phyloP scores from a whole-genome alignment of 2,888 invertebrate genomes.

The Cryptocephalus moraei region DNA sequence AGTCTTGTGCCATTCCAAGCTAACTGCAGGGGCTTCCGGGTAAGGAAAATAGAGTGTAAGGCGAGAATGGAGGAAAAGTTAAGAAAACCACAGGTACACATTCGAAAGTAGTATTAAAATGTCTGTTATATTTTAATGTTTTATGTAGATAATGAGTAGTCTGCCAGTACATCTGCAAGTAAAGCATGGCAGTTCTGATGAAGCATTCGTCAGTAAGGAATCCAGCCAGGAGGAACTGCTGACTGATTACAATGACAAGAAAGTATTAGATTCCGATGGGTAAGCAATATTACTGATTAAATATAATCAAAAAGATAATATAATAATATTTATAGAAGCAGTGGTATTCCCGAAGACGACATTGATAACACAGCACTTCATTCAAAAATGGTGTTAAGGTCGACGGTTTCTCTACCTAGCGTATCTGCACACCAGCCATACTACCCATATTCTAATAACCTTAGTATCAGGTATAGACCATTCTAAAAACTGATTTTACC shows the following conservation, averaged over 20 bases:
- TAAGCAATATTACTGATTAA: slow-evolving; percentile 20
- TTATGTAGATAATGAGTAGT: slow-evolving; percentile 4
- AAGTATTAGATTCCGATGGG: slow-evolving; percentile 33
- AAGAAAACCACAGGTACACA: background rate
- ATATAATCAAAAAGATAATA: too few species aligned
- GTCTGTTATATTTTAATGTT: background rate
- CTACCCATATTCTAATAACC: slow-evolving; percentile 15
- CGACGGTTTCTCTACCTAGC: slow-evolving; percentile 39
- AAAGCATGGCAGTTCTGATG: slow-evolving; percentile 37
- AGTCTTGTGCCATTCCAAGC: slow-evolving; percentile 61
- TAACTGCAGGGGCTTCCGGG: slow-evolving; percentile 54
- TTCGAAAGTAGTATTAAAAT: background rate
- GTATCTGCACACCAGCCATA: slow-evolving; percentile 25
- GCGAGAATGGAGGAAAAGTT: background rate
- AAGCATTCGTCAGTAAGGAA: slow-evolving; percentile 42
- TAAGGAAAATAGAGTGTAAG: slow-evolving; percentile 44
- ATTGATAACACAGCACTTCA: slow-evolving; percentile 32
- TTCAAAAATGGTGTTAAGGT: slow-evolving; percentile 29
- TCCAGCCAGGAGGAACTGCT: slow-evolving; percentile 45
- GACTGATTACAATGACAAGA: slow-evolving; percentile 13
- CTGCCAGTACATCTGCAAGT: slow-evolving; percentile 36
- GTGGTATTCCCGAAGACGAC: slow-evolving; percentile 48
- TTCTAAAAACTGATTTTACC: too few species aligned
- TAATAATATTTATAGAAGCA: slow-evolving; percentile 36
- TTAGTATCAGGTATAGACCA: slow-evolving; percentile 12